phyloP scores from a whole-genome alignment of 1,140 invertebrate genomes.

The Cotesia glomerata region DNA sequence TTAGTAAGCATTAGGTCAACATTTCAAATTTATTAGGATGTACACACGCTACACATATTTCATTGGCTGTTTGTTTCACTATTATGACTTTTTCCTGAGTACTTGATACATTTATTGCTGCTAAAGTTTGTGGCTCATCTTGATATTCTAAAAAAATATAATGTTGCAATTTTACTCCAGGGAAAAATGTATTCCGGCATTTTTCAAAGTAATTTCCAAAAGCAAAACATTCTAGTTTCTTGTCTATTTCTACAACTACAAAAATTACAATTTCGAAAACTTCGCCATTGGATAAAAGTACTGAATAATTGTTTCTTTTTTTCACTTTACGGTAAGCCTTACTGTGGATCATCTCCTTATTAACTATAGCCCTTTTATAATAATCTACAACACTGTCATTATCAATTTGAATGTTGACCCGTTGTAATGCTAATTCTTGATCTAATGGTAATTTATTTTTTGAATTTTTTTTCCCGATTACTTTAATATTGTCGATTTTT shows the following conservation, averaged over 20 bases:
- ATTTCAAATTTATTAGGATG: background rate
- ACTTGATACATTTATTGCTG: background rate
- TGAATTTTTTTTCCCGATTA: too few relatives aligned
- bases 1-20: background rate
- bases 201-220: constrained; percentile 6
- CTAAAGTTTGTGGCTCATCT: background rate
- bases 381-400: too few relatives aligned
- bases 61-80: background rate
- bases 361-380: constrained; percentile 14
- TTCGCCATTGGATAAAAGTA: constrained; percentile 1
- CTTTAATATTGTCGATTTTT: too few relatives aligned
- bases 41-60: background rate
- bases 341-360: constrained; percentile 14
- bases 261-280: constrained; percentile 15
- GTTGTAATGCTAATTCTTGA: too few relatives aligned
- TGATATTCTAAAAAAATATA: background rate
- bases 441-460: too few relatives aligned
- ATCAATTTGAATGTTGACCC: too few relatives aligned
- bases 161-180: background rate
- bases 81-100: background rate
- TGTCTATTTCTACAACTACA: background rate
- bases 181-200: background rate
- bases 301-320: constrained; percentile 14
- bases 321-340: background rate
- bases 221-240: constrained; percentile 2